Conservation (phyloP, 1,140 invertebrate genomes). For the Temnothorax curvispinosus region DNA sequence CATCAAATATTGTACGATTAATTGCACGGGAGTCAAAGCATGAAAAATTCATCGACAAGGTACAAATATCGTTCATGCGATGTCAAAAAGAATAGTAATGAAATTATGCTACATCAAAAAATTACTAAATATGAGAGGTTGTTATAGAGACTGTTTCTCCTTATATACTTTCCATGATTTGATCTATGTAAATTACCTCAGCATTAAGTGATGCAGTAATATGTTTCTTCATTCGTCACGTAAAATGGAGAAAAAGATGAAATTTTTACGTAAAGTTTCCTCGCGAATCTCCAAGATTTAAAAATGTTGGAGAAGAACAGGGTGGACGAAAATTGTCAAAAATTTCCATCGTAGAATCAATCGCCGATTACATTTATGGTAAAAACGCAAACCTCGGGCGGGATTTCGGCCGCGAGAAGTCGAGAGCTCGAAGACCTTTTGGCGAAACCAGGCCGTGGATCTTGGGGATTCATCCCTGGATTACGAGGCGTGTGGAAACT, state of each 20-base stretch:
- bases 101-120: neutral
- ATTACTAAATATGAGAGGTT: neutral
- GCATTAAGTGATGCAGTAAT: neutral
- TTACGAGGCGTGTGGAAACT: constrained; percentile 71
- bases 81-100: neutral
- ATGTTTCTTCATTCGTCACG: neutral
- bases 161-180: neutral
- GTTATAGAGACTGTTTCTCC: neutral
- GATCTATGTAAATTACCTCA: neutral
- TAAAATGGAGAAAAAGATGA: neutral
- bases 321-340: constrained; percentile 10
- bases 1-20: constrained; percentile 35
- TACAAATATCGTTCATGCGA: neutral
- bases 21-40: constrained; percentile 4
- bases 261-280: constrained; percentile 7
- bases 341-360: constrained; percentile 41
- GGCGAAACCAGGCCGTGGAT: constrained; percentile 66
- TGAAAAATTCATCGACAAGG: neutral
- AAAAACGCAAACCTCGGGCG: neutral
- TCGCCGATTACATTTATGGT: constrained; percentile 25
- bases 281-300: constrained; percentile 10
- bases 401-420: constrained; percentile 51
- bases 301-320: neutral
- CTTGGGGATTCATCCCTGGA: constrained; percentile 70
- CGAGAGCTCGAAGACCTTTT: constrained; percentile 47